Evolutionary conservation across 37 sponge, comb jelly and placozoan species (phyloP), one percentile per base, ranked within the genome.

Genomic region (Beroe ovata): DNA sequence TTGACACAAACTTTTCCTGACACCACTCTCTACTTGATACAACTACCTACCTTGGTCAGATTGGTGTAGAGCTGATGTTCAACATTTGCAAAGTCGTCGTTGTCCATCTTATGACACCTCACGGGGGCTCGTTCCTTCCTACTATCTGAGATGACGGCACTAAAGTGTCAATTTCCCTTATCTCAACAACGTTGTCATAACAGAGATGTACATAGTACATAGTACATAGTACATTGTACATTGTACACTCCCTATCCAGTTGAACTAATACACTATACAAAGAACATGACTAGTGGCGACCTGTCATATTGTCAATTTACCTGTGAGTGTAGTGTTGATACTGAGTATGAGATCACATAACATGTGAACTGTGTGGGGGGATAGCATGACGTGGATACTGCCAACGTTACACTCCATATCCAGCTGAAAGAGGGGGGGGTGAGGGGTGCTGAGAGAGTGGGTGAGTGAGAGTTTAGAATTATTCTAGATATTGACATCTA

Each of bases 371-470:
- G 26, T 23, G 41, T 77, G 84, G 1, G 84, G 84, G 20, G 84
- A 77, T 4, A 77, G 54, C 84, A 77, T 77, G 19, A 54, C 84
- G 28, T 77, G 84, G 20, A 77, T 77, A 77, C 84, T 77, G 14
- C 84, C 84, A 19, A 77, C 84, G 29, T 77, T 77, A 77, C 84
- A 77, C 54, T 77, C 84, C 84, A 77, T 77, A 36, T 77, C 84
- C 84, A 77, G 84, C 84, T 77, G 54, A 16, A 35, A 8, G 63
- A 4, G 6, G 63, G n/a, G n/a, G n/a, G n/a, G n/a, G n/a, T n/a
- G n/a, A n/a, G n/a, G n/a, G n/a, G n/a, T n/a, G n/a, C n/a, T n/a
- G 59, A 58, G 59, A 58, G 59, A 58, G 59, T 11, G 59, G 18
- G 59, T 58, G 11, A 58, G 59, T 58, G 11, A 58, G 59, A 18